Evolutionary conservation across 1,140 invertebrate genomes (phyloP), one percentile per base, ranked within the genome.

Genomic region (Odontomachus brunneus): DNA sequence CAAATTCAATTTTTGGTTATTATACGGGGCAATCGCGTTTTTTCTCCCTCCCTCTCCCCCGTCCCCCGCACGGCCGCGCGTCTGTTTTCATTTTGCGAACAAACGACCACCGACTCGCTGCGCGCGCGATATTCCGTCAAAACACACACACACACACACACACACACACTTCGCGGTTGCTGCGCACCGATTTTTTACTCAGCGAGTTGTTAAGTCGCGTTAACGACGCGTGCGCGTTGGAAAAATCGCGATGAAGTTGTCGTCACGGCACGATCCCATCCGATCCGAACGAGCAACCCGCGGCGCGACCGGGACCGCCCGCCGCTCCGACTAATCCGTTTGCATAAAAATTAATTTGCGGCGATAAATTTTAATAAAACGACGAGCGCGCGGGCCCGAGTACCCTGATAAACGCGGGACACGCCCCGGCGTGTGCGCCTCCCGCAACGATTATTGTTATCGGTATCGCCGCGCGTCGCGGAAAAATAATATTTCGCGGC

Each of bases 1-100:
- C 53, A 59, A 29, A 80, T 80, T 80, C 65, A 80, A 80, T 80
- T 80, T 80, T 80, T 51, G 51, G n/a, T 80, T 80, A 80, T 80
- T 80, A 80, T 69, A 51, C 24, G 33, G 49, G 65, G 33, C 38
- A 66, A 17, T 33, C 9, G 12, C 24, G 7, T 17, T 44, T 71
- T 55, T 53, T 57, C n/a, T 63, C 19, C 15, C 5, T 9, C 24
- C 17, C 14, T 22, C 15, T 4, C 24, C 17, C 14, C 33, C 24
- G 49, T 67, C 55, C 55, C 55, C 55, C 17, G 26, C 48, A 57
- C 22, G 19, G 44, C 33, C 33, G 51, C 29, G 29, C 24, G 17
- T 57, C 75, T 80, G 65, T 80, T 80, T 80, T 80, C 51, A 71
- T 80, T 80, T 71, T 38, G 22, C 38, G 48, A 71, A 59, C 71